Conservation (phyloP, 2,797 vertebrate genomes). For the Sebastes alutus region DNA sequence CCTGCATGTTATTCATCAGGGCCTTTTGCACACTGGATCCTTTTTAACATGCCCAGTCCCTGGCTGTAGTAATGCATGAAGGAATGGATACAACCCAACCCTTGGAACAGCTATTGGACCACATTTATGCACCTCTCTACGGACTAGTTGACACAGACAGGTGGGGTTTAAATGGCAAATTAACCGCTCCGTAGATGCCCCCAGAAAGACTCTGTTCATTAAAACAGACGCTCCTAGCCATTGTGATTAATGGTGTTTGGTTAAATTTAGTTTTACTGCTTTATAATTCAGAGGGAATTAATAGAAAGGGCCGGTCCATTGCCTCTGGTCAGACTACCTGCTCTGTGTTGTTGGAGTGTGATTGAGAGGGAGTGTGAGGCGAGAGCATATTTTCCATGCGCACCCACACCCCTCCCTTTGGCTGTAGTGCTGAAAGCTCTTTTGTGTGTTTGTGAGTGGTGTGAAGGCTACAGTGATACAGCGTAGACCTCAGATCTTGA, state of each 20-base stretch:
- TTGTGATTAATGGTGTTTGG: slow-evolving; percentile 76
- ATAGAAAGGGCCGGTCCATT: slow-evolving; percentile 32
- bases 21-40: slow-evolving; percentile 29
- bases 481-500: slow-evolving; percentile 12
- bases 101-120: slow-evolving; percentile 42
- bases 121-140: slow-evolving; percentile 45
- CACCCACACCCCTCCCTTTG: slow-evolving; percentile 58
- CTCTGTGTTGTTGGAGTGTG: slow-evolving; percentile 52
- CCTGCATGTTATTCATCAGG: slow-evolving; percentile 24
- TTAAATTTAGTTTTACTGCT: slow-evolving; percentile 63
- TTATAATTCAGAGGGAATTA: slow-evolving; percentile 63
- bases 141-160: slow-evolving; percentile 65
- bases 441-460: slow-evolving; percentile 69
- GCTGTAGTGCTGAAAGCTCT: slow-evolving; percentile 73
- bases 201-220: slow-evolving; percentile 58
- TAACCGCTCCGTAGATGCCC: slow-evolving; percentile 46
- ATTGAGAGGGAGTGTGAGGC: slow-evolving; percentile 47
- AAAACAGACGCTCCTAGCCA: slow-evolving; percentile 31
- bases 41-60: slow-evolving; percentile 15
- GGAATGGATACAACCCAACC: slow-evolving; percentile 47
- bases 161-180: slow-evolving; percentile 63
- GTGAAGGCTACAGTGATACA: slow-evolving; percentile 52
- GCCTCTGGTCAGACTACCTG: slow-evolving; percentile 68
- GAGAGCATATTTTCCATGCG: slow-evolving; percentile 74
- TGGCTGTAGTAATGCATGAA: slow-evolving; percentile 34